Evolutionary conservation across 2,113 vertebrate genomes (phyloP), one percentile per base, ranked within the genome.

Genomic region (Eonycteris spelaea): DNA sequence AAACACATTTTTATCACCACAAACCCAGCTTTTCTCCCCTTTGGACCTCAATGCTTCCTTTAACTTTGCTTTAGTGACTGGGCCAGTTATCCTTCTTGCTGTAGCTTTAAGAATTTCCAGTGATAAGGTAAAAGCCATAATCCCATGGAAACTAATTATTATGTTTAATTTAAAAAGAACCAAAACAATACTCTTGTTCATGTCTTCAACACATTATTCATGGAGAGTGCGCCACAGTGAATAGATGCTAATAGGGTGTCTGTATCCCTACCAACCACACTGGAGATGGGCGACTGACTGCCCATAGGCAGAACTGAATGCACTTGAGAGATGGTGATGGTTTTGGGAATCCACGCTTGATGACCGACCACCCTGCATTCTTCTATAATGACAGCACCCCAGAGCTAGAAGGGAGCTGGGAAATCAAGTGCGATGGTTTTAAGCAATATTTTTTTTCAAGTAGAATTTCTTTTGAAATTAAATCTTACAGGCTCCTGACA

Each of bases 401-500:
- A 68, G 87, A 85, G 53, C 40, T 53, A 59, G 33, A 71, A 79
- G 18, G 8, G 15, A 92, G 19, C 26, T 73, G 67, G 84, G 80
- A 80, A 79, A 71, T 10, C 71, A 12, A 35, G 5, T 7, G 7
- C 48, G 55, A 13, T 83, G 8, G 30, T 73, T 88, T 38, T 16
- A 59, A 83, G 28, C 26, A 53, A 33, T 1, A 65, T 68, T 43
- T 43, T 33, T 65, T 35, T 63, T 57, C 5, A 65, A 83, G 48
- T 51, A 30, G 19, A 95, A 83, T 74, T 74, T 63, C 71, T 67
- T 96, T 51, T 6, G 40, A 96, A 96, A 85, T 85, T 84, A 92
- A 90, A 94, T 82, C 15, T 74, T 61, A 79, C 8, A 18, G 26
- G 78, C 6, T 10, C 61, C 65, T 70, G 74, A 21, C 26, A 86